Base-by-base conservation (phyloP, 2,888 invertebrate genomes). In the Frankliniella fusca region DNA sequence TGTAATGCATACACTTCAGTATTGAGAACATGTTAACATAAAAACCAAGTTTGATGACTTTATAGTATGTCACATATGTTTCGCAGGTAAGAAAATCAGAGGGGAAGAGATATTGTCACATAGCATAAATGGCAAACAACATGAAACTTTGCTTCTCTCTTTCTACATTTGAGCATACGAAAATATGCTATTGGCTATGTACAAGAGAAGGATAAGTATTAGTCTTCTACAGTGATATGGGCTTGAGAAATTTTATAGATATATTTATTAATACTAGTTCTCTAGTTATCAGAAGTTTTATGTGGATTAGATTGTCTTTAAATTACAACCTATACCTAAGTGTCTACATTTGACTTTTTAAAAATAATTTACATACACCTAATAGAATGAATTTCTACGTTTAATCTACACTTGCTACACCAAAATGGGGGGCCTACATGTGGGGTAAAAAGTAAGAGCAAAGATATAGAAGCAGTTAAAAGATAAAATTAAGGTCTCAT, bases 331-430 rank as follows among this genome's bases (percentile, higher is more conserved):
- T 76, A 70, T 70, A 76, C 70, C 27, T 23, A 76, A n/a, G 27
- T 23, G 23, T n/a, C 70, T 76, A 76, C 23, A n/a, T 76, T 23
- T 76, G 70, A 23, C 27, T 76, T 76, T 76, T 27, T 27, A 76
- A 76, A 76, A 76, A 76, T 76, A 76, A 27, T 76, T 76, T 76
- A 76, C 70, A 76, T n/a, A 27, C 23, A 54, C 27, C n/a, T 76
- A 23, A 23, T 12, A 27, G 23, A 11, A 76, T 15, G 23, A 27
- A 76, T 76, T 76, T 23, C 70, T 76, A 76, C 70, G 10, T 23
- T 10, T 10, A 76, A 9, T 76, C 27, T 76, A 76, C 23, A 76
- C 23, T 27, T 76, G 70, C 70, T 10, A 23, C 9, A 27, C 27
- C 27, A 23, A 76, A 20, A 76, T 9, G 8, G 23, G 70, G 27